These are phyloP conservation scores for Andrena bicolor DNA, from an alignment of 2,888 invertebrate species.

Conservation along the genomic window DNA sequence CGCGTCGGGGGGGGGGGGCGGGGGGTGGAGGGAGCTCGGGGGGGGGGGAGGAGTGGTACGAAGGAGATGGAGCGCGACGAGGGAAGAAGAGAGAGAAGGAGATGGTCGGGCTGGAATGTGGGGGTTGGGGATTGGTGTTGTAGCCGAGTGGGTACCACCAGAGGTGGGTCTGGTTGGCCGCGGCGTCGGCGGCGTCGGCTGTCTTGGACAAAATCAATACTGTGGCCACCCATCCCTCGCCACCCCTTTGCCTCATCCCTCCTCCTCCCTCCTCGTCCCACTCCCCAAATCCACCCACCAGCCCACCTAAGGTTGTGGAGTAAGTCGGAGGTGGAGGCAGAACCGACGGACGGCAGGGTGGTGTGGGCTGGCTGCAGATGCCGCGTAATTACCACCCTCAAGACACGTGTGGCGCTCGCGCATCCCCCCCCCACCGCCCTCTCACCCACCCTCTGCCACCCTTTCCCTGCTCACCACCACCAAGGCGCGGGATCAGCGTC, in stretches of 20 bases:
- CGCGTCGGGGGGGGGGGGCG: background rate
- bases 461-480: constrained; percentile 41
- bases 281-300: constrained; percentile 72
- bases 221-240: constrained; percentile 83
- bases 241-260: constrained; percentile 75
- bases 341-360: constrained; percentile 75
- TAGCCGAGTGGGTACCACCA: constrained; percentile 82
- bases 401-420: constrained; percentile 84
- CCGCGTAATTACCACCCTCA: constrained; percentile 85
- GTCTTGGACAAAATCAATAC: constrained; percentile 85
- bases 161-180: constrained; percentile 85
- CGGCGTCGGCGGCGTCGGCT: constrained; percentile 83
- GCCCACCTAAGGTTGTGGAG: constrained; percentile 80
- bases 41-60: constrained; percentile 18
- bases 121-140: constrained; percentile 71
- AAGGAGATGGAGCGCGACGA: constrained; percentile 64
- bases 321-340: constrained; percentile 77
- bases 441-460: constrained; percentile 10
- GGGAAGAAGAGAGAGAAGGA: constrained; percentile 58
- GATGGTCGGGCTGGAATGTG: constrained; percentile 69
- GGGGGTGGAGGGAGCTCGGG: too few relatives aligned
- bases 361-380: constrained; percentile 83
- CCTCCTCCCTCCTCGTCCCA: constrained; percentile 67
- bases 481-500: constrained; percentile 50
- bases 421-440: constrained; percentile 71